Conservation (phyloP, 2,113 vertebrate species). For the Balaenoptera acutorostrata region DNA sequence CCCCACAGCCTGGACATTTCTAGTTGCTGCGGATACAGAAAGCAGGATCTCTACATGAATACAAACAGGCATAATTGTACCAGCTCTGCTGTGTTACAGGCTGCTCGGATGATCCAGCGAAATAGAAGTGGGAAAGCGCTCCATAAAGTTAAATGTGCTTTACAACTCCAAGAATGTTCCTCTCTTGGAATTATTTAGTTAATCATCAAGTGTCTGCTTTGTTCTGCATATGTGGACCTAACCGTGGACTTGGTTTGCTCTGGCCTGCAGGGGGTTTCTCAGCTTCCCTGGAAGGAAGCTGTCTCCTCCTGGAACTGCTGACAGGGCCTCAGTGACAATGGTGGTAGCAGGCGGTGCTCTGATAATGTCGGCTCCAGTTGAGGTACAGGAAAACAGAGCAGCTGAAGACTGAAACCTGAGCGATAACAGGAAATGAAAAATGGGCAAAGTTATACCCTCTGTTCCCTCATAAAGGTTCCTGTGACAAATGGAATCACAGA, state of each 20-base stretch:
- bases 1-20: background rate
- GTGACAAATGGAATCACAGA: slow-evolving; percentile 70
- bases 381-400: slow-evolving; percentile 64
- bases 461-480: slow-evolving; percentile 65
- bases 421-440: slow-evolving; percentile 74
- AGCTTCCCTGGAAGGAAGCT: background rate
- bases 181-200: background rate
- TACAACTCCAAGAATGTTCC: background rate
- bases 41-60: background rate
- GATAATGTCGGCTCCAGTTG: slow-evolving; percentile 49
- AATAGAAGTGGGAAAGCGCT: background rate
- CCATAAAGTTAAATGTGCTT: background rate
- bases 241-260: background rate
- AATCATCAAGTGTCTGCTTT: background rate
- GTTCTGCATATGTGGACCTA: background rate
- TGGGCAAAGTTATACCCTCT: slow-evolving; percentile 74
- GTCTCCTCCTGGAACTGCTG: background rate
- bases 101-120: background rate
- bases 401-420: slow-evolving; percentile 73
- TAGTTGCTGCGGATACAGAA: background rate
- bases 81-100: background rate
- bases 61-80: background rate
- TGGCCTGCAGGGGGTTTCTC: background rate
- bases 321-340: slow-evolving; percentile 28
- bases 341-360: slow-evolving; percentile 16